These are phyloP conservation scores for Alectura lathami DNA, from an alignment of 2,113 vertebrate species.

Conservation along the genomic window DNA sequence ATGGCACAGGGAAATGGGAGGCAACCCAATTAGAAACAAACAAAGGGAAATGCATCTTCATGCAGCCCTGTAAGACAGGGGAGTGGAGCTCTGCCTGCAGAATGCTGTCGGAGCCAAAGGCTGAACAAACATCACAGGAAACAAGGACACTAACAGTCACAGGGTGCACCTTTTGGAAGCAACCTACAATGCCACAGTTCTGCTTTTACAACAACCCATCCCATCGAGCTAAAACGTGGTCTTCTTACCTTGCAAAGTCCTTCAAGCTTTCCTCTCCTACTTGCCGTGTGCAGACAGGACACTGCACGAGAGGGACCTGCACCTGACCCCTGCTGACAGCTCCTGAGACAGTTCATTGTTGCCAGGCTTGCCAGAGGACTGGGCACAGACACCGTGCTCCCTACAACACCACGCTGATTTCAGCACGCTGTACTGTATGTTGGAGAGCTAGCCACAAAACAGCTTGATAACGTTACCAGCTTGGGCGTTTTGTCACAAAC, in stretches of 20 bases:
- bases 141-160: not conserved
- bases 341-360: not conserved
- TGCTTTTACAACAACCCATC: not conserved
- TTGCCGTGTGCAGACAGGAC: not conserved
- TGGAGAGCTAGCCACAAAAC: not conserved
- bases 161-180: not conserved
- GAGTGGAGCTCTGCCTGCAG: accelerated
- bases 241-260: not conserved
- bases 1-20: not conserved
- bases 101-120: not conserved
- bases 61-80: not conserved
- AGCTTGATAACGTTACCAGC: not conserved
- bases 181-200: not conserved
- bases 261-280: not conserved
- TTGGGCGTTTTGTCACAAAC: not conserved
- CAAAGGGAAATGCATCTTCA: not conserved
- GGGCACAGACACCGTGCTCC: not conserved
- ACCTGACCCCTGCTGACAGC: not conserved
- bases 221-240: not conserved
- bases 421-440: accelerated
- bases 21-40: not conserved
- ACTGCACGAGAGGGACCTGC: not conserved
- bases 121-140: not conserved
- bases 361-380: not conserved
- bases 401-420: not conserved